Evolutionary conservation across 2,797 vertebrate genomes (phyloP).

Genomic region (Agapornis canus): DNA sequence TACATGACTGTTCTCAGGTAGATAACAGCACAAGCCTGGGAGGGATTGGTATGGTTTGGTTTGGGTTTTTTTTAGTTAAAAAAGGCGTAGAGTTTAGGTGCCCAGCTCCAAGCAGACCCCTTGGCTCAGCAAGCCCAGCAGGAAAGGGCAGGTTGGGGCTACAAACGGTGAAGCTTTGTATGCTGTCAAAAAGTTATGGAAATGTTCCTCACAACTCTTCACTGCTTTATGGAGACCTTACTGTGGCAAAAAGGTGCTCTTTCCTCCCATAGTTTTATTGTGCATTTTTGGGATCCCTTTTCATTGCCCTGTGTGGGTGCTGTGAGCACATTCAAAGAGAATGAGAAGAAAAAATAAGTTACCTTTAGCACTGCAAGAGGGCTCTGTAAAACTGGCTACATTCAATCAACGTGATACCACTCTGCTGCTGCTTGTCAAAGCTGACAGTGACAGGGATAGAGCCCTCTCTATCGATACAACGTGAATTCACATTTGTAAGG

Average conservation of each 20-base stretch:
- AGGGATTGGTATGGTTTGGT: neutral
- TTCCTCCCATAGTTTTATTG: neutral
- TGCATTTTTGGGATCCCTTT: neutral
- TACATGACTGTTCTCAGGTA: neutral
- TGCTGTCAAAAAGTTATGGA: neutral
- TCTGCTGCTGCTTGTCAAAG: neutral
- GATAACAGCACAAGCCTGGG: neutral
- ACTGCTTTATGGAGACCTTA: neutral
- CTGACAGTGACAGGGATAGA: neutral
- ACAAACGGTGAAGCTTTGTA: neutral
- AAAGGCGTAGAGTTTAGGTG: neutral
- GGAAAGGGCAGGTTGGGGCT: neutral
- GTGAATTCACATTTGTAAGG: neutral
- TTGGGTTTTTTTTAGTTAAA: neutral
- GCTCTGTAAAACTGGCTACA: neutral
- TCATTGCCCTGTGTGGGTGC: neutral
- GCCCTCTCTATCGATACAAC: rapidly evolving
- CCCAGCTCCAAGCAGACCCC: neutral
- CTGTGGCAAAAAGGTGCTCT: neutral
- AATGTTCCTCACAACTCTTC: neutral
- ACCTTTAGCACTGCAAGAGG: neutral
- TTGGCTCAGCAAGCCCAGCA: neutral
- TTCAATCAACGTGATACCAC: neutral
- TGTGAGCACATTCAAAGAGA: neutral
- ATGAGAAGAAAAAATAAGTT: neutral